Evolutionary conservation across 2,888 invertebrate genomes (phyloP).

Genomic region (Caenorhabditis sulstoni): DNA sequence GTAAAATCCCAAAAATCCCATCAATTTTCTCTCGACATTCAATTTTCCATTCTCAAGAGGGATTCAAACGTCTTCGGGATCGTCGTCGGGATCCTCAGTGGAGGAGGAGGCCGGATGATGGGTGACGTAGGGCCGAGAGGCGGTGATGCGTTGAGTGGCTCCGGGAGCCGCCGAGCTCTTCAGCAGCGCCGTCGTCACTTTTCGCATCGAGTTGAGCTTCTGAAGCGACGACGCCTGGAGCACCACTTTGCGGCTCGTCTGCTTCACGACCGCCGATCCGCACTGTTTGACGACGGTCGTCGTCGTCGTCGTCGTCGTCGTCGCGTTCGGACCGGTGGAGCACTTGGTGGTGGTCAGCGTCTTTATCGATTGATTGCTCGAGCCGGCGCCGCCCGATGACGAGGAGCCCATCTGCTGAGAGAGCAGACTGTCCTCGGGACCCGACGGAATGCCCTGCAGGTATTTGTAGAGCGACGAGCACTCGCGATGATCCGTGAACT

Average conservation of each 20-base stretch:
- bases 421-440: constrained; percentile 34
- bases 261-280: constrained; percentile 30
- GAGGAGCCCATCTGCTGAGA: not conserved
- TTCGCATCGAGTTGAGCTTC: not conserved
- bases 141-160: not conserved
- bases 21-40: too few species aligned
- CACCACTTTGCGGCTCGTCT: constrained; percentile 32
- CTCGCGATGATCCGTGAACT: constrained; percentile 45
- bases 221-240: constrained; percentile 3
- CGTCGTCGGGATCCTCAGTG: too few species aligned
- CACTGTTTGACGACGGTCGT: constrained; percentile 26
- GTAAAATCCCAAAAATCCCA: too few species aligned
- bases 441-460: constrained; percentile 10
- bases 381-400: not conserved
- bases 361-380: not conserved
- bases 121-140: not conserved
- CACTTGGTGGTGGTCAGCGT: constrained; percentile 9
- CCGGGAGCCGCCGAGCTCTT: not conserved
- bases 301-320: constrained; percentile 18
- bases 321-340: not conserved
- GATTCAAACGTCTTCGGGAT: too few species aligned
- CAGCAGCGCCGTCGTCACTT: not conserved
- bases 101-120: too few species aligned
- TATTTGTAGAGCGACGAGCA: constrained; percentile 54
- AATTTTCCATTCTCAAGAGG: too few species aligned